Evolutionary conservation across 2,113 vertebrate species (phyloP), one percentile per base, ranked within the genome.

Genomic region (Microcebus griseorufus): DNA sequence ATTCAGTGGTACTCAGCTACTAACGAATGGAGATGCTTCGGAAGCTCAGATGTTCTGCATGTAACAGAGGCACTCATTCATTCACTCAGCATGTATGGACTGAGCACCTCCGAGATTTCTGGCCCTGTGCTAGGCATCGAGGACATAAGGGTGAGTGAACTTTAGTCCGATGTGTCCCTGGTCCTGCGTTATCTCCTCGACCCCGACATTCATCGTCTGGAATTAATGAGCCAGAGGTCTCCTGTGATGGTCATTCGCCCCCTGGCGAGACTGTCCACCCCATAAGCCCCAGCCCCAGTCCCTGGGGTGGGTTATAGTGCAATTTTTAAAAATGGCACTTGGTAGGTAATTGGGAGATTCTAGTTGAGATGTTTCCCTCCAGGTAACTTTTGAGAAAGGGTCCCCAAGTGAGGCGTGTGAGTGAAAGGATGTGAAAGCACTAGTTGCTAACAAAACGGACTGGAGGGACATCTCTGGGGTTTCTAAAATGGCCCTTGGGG

Each of bases 401-500:
- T 3, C 27, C 11, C 37, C 37, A 25, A 48, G 32, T 0, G 2
- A 95, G 65, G 29, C 5, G 37, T 55, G 45, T 58, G 34, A 48
- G 62, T 10, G 6, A 34, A 62, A 73, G 23, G 45, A 2, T 22
- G 8, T 76, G 69, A 90, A 60, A 25, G 53, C 39, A 29, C 51
- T 4, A 18, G 73, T 9, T 4, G 4, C 16, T 27, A 25, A 88
- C 3, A 27, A 27, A 42, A 22, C 1, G 34, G 51, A 29, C 60
- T 3, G 1, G 14, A 32, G 1, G 3, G 37, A 45, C 18, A 6
- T 25, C n/a, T 23, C 48, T 0, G 3, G 34, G 3, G 22, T 16
- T 45, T 64, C 51, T 39, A 23, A 27, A 60, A 62, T 1, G 32
- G 23, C 10, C 25, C 20, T 37, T 1, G 1, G 90, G 53, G 81